phyloP scores from a whole-genome alignment of 2,888 invertebrate species.

The Drosophila setosimentum region DNA sequence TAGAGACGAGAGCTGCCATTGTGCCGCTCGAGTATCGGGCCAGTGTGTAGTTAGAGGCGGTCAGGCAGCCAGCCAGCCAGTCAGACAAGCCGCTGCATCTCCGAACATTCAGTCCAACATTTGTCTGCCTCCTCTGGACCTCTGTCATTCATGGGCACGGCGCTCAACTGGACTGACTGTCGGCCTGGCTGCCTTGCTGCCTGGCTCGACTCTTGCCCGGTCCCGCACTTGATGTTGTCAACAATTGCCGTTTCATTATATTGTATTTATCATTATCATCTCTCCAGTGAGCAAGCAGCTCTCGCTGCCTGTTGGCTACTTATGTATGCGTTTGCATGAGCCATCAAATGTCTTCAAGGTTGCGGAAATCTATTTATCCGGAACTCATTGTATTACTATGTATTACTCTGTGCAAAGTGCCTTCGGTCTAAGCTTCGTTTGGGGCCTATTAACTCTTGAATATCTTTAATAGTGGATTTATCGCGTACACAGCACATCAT shows the following conservation, averaged over 20 bases:
- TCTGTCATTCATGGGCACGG: slow-evolving; percentile 31
- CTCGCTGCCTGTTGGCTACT: slow-evolving; percentile 13
- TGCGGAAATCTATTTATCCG: slow-evolving; percentile 15
- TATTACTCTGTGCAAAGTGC: background rate
- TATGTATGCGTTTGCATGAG: slow-evolving; percentile 12
- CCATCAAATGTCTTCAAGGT: slow-evolving; percentile 18
- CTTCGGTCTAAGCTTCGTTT: background rate
- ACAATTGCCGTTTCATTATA: slow-evolving; percentile 76
- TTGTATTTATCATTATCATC: slow-evolving; percentile 77
- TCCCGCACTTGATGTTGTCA: slow-evolving; percentile 76
- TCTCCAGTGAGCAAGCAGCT: slow-evolving; percentile 29
- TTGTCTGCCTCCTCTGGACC: slow-evolving; percentile 22
- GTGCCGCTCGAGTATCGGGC: slow-evolving; percentile 57
- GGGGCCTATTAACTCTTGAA: background rate
- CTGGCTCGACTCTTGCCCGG: slow-evolving; percentile 13
- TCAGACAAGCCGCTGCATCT: slow-evolving; percentile 59
- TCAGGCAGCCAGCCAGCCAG: slow-evolving; percentile 50
- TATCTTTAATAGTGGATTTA: background rate
- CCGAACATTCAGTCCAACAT: background rate
- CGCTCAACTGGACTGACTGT: slow-evolving; percentile 14
- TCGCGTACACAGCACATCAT: background rate
- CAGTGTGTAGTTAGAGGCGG: slow-evolving; percentile 33
- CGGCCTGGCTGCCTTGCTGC: background rate
- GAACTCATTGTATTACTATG: background rate
- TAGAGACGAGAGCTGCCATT: slow-evolving; percentile 52